Evolutionary conservation across 2,888 invertebrate genomes (phyloP).

Genomic region (Chrysolina oricalcia): DNA sequence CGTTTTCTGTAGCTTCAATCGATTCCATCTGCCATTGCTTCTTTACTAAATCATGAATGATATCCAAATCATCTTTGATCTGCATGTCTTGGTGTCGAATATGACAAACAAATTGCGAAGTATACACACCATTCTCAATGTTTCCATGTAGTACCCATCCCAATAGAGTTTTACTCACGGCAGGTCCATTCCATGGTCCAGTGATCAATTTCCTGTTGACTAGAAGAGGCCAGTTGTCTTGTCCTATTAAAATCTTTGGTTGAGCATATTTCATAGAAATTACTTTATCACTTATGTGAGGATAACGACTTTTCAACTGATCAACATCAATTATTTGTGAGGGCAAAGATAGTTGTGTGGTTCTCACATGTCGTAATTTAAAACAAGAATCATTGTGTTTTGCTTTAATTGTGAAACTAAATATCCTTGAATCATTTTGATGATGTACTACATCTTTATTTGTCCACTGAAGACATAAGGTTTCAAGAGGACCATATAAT

Average conservation of each 20-base stretch:
- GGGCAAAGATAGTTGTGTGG: no score
- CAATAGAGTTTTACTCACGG: background rate
- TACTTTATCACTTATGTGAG: conserved; percentile 1
- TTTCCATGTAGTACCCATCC: background rate
- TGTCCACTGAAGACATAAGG: background rate
- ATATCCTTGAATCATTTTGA: background rate
- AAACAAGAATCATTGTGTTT: background rate
- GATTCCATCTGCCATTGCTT: no score
- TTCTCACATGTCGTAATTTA: no score
- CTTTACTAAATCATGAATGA: no score
- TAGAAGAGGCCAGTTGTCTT: background rate
- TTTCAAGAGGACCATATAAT: background rate
- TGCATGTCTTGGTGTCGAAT: background rate
- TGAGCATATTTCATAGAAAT: background rate
- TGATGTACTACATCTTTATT: conserved; percentile 7
- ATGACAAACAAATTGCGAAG: background rate
- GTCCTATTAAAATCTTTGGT: background rate
- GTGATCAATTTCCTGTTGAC: background rate
- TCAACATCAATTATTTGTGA: background rate
- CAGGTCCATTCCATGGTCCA: background rate
- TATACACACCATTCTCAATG: background rate
- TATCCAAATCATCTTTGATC: background rate
- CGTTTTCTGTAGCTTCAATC: background rate
- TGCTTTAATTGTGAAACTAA: background rate
- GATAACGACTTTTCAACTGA: background rate